Base-by-base conservation (phyloP, 2,113 vertebrate genomes). In the Miniopterus natalensis region DNA sequence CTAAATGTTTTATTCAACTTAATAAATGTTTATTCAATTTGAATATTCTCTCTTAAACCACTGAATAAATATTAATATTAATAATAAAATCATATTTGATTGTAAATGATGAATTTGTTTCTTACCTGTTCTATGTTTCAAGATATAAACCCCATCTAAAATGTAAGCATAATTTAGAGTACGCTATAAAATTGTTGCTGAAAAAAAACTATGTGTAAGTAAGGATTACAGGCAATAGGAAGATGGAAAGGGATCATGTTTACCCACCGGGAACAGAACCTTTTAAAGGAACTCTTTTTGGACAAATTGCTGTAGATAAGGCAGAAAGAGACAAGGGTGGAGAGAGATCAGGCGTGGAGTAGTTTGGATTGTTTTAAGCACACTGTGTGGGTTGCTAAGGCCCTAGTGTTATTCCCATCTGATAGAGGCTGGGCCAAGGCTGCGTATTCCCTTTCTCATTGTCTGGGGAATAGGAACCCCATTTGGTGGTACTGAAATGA, bases 41-140 rank as follows among this genome's bases (percentile, higher is more conserved):
- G 53, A 79, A 18, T n/a, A 80, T 70, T 5, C 31, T 49, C n/a
- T 78, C 18, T 63, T 70, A 74, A 68, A 29, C 5, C 8, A 63
- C 1, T 49, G 21, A 92, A 68, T 53, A 4, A 68, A 66, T 74
- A 65, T 47, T 51, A 88, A 77, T 68, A 57, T 23, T 51, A 18
- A 89, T 57, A 85, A 75, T 85, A 27, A 90, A 88, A 95, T 29
- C 13, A 55, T 66, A 96, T 40, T 65, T 83, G 4, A 15, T 89
- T 86, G 73, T 49, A 94, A 90, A 93, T 0, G 18, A 75, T 2
- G 84, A 1, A 36, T 55, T 83, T 92, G 20, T 0, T 49, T 94
- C 66, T 51, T 47, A 8, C 21, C 31, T 25, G 13, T 84, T 94
- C 7, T 78, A 11, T n/a, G 5, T 45, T 95, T 87, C 1, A 59